Percentiles rank a stretch among this genome's conserved stretches.
These are phyloP conservation scores for Drosophila subpulchrella DNA, from an alignment of 1,140 invertebrate genomes.

Conservation along the genomic window DNA sequence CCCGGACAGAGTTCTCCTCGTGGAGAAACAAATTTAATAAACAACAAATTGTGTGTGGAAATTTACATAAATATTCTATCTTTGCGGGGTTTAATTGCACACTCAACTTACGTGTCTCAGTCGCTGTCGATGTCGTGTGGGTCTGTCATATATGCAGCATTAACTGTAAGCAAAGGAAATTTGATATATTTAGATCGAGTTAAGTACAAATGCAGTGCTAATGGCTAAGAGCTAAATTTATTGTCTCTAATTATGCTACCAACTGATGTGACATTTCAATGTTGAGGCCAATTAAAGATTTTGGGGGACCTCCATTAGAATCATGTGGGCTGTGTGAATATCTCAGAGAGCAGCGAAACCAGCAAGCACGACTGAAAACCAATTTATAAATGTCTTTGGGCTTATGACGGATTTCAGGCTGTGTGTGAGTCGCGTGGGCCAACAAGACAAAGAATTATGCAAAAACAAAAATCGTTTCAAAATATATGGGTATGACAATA, in stretches of 20 bases:
- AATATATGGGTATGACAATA: not conserved
- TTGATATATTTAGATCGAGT: constrained; percentile 32
- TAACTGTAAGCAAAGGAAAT: constrained; percentile 59
- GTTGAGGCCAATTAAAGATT: constrained; percentile 65
- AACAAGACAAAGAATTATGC: constrained; percentile 24
- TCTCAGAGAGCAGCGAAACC: constrained; percentile 6
- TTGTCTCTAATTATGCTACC: constrained; percentile 44
- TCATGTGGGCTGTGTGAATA: constrained; percentile 48
- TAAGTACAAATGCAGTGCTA: constrained; percentile 10
- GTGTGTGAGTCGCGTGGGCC: constrained; percentile 35
- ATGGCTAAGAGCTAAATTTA: constrained; percentile 38
- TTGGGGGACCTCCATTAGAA: constrained; percentile 16
- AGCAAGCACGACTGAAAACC: constrained; percentile 18
- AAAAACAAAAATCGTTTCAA: constrained; percentile 6
- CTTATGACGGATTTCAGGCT: constrained; percentile 44
- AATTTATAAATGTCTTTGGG: constrained; percentile 56
- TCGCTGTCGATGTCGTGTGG: constrained; percentile 58
- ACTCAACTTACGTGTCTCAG: constrained; percentile 69
- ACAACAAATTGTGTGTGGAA: constrained; percentile 5
- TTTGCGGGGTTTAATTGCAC: constrained; percentile 49
- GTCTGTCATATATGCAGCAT: constrained; percentile 74
- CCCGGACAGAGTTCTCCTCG: constrained; percentile 44
- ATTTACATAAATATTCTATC: constrained; percentile 47
- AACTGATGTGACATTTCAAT: constrained; percentile 58
- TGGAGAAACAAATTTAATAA: constrained; percentile 11